Evolutionary conservation across 2,888 invertebrate species (phyloP), one percentile per base, ranked within the genome.

Genomic region (Calameuta idolon): DNA sequence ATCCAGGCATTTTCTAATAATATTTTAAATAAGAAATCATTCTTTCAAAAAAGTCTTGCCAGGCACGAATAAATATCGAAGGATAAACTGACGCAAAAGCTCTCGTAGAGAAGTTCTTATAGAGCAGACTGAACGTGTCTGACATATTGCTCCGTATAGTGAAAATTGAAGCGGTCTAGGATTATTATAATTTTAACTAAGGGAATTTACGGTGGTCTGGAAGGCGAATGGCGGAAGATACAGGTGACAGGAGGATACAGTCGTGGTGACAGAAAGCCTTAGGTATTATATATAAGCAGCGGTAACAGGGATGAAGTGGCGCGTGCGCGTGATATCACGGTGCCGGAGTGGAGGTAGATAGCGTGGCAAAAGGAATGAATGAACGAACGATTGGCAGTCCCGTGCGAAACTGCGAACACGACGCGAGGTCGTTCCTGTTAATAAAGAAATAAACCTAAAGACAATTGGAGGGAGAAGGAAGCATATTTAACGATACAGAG

Each of bases 331-430:
- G 23, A 23, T 55, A 23, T 55, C 55, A 55, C 9, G 9, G 23
- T 9, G 9, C 9, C 23, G 23, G 55, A 55, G 55, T 55, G 55
- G 55, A 55, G 55, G 55, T 9, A 55, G 23, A 55, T 9, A 23
- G 23, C 55, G 5, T 23, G 55, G 55, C 15, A 55, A 55, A 55
- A 55, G 55, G 31, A 71, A 71, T 71, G 71, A 71, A 33, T 33
- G 33, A 31, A 33, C 12, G 12, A 31, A 15, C 31, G 71, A 71
- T 15, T 31, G 78, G 80, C 87, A 88, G 88, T 88, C 79, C 79
- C 83, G 87, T 85, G 86, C 83, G 83, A 85, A 84, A 85, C 84
- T 75, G 84, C 86, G 83, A 81, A 83, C 78, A 76, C 74, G 77
- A 79, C 85, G 84, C 77, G 81, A 82, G 78, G 77, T 79, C 80